phyloP scores from a whole-genome alignment of 2,888 invertebrate species.

The Scotopteryx bipunctaria region DNA sequence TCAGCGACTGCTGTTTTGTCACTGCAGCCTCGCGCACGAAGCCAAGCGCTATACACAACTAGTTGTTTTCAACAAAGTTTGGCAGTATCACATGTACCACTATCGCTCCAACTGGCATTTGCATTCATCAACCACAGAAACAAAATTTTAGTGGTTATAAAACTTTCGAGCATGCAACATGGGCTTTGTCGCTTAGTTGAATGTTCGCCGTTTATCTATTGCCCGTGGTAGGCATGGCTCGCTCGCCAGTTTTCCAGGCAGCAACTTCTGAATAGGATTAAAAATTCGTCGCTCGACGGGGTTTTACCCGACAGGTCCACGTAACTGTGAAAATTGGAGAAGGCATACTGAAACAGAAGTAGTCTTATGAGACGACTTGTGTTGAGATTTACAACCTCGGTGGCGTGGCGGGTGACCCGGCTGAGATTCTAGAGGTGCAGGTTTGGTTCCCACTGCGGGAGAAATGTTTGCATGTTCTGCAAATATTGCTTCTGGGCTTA shows the following conservation, averaged over 20 bases:
- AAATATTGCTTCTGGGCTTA: too few relatives aligned
- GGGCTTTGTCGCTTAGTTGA: constrained; percentile 18
- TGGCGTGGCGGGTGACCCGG: too few relatives aligned
- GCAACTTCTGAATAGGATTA: constrained; percentile 16
- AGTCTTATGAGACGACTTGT: too few relatives aligned
- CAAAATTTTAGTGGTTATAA: constrained; percentile 22
- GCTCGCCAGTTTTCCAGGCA: background rate
- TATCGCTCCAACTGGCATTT: constrained; percentile 9
- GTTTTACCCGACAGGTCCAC: constrained; percentile 3
- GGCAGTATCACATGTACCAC: constrained; percentile 11
- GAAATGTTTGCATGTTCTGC: too few relatives aligned
- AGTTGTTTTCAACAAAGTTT: constrained; percentile 12
- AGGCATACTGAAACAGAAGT: too few relatives aligned
- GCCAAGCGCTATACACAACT: constrained; percentile 5
- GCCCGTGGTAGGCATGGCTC: constrained; percentile 9
- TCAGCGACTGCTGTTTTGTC: background rate
- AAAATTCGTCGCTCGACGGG: constrained; percentile 5
- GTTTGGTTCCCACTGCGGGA: too few relatives aligned
- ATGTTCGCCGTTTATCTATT: constrained; percentile 22
- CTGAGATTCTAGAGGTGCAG: too few relatives aligned
- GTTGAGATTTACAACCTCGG: too few relatives aligned
- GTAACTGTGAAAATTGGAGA: background rate
- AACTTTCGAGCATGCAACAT: constrained; percentile 19
- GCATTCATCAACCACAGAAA: constrained; percentile 15
- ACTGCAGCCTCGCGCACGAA: background rate